Evolutionary conservation across 23 tunicate genomes (phyloP).

Genomic region (Trididemnum clinides): DNA sequence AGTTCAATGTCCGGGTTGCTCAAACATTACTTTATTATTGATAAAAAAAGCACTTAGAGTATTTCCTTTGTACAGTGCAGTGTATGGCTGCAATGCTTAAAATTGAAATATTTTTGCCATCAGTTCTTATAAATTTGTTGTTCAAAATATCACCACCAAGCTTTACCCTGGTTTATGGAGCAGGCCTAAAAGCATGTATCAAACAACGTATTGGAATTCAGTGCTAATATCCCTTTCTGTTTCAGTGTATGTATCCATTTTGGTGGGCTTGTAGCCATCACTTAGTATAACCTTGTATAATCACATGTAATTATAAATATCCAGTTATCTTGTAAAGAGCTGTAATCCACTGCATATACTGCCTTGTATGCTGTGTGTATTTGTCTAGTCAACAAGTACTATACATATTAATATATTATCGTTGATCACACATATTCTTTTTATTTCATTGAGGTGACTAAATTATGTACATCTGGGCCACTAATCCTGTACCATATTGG

Average conservation of each 20-base stretch:
- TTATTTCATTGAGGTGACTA: background rate
- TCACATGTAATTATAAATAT: conserved; percentile 5
- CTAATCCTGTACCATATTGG: conserved; percentile 81
- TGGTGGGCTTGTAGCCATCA: conserved; percentile 7
- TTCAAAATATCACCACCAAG: too few relatives aligned
- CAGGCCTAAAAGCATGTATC: too few relatives aligned
- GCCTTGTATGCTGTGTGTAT: background rate
- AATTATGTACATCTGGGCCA: conserved; percentile 81
- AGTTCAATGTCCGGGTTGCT: too few relatives aligned
- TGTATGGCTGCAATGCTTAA: too few relatives aligned
- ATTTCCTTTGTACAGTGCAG: too few relatives aligned
- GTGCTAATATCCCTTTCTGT: background rate
- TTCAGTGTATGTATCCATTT: conserved; percentile 26
- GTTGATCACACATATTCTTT: background rate
- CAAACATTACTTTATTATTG: too few relatives aligned
- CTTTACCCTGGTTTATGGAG: too few relatives aligned
- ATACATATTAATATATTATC: background rate
- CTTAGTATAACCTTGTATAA: conserved; percentile 10
- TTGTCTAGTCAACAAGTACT: background rate
- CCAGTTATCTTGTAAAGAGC: conserved; percentile 28
- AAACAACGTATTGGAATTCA: too few relatives aligned
- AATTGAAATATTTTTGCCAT: too few relatives aligned
- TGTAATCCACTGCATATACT: conserved; percentile 20
- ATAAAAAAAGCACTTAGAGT: too few relatives aligned
- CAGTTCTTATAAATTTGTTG: too few relatives aligned